A percentile compares a stretch with the other conserved stretches of the same genome.
Evolutionary conservation across 2,797 vertebrate genomes (phyloP).

Genomic region (Microctenopoma lineatum): DNA sequence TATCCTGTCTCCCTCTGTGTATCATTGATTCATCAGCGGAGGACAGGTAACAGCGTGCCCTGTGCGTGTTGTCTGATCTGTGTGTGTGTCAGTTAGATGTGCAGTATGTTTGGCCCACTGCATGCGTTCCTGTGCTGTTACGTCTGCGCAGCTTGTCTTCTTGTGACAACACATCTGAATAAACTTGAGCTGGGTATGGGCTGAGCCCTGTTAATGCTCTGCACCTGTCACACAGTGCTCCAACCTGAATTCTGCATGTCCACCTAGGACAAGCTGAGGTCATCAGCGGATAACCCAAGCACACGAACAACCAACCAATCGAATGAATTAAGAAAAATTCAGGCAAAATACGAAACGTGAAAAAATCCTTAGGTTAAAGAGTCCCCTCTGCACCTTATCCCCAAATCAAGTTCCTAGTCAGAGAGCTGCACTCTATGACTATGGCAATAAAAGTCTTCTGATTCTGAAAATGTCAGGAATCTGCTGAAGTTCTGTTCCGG

Average conservation of each 20-base stretch:
- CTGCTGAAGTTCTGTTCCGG: no score
- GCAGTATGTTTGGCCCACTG: constrained; percentile 27
- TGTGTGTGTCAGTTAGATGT: not conserved
- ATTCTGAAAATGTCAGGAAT: no score
- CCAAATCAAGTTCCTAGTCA: no score
- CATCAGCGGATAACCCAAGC: constrained; percentile 26
- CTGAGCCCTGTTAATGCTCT: constrained; percentile 72
- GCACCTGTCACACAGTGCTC: constrained; percentile 75
- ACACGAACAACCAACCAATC: constrained; percentile 1
- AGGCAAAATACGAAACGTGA: no score
- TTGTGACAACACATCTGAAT: constrained; percentile 75
- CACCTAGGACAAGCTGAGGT: constrained; percentile 69
- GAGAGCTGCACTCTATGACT: no score
- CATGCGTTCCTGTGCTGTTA: constrained; percentile 59
- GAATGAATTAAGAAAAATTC: not conserved
- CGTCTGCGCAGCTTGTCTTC: constrained; percentile 56
- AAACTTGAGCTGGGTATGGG: constrained; percentile 55
- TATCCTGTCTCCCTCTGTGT: not conserved
- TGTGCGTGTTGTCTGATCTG: not conserved
- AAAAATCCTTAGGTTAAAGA: no score
- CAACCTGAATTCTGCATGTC: constrained; percentile 49
- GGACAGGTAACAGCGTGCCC: not conserved
- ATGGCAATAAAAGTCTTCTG: no score
- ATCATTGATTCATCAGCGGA: not conserved
- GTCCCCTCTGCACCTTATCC: no score